Evolutionary conservation across 2,113 vertebrate genomes (phyloP), one percentile per base, ranked within the genome.

Genomic region (Albula goreensis): DNA sequence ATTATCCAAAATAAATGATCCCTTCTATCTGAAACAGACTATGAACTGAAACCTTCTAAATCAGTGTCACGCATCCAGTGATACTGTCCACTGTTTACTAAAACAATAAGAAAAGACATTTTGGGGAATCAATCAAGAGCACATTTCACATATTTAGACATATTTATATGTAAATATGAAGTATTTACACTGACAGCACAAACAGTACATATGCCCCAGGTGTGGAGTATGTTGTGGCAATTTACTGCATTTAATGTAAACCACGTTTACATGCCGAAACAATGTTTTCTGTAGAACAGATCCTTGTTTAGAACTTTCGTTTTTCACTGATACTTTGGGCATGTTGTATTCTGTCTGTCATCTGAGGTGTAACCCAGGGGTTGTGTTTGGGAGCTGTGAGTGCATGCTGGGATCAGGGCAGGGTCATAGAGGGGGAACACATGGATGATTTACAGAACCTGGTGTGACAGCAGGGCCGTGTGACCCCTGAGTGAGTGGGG

Each of bases 91-190:
- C 2, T 5, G 22, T 31, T 31, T n/a, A 74, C 70, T 74, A 31
- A 70, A 70, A 70, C 19, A 70, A 74, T 74, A 31, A 70, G n/a
- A 70, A 70, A 70, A 74, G 70, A 31, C 3, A n/a, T 8, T 1
- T 74, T 74, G 10, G n/a, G 70, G n/a, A 22, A 74, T 10, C 70
- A 25, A n/a, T 10, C 70, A n/a, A 25, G 19, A n/a, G n/a, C 4
- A n/a, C 63, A 6, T 22, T 70, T 70, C 17, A 25, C n/a, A 31
- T 31, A 31, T 74, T 74, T 74, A 31, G n/a, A 82, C 3, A 53
- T 89, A 88, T 89, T 89, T 81, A 87, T 19, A 74, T 87, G 13
- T 90, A 90, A 92, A 89, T 88, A 90, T 51, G 0, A 2, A 66
- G 48, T 89, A 90, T 89, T 87, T 88, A 89, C 56, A 89, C 41